Base-by-base conservation (phyloP, 2,888 invertebrate genomes). In the Eudasyphora cyanicolor region DNA sequence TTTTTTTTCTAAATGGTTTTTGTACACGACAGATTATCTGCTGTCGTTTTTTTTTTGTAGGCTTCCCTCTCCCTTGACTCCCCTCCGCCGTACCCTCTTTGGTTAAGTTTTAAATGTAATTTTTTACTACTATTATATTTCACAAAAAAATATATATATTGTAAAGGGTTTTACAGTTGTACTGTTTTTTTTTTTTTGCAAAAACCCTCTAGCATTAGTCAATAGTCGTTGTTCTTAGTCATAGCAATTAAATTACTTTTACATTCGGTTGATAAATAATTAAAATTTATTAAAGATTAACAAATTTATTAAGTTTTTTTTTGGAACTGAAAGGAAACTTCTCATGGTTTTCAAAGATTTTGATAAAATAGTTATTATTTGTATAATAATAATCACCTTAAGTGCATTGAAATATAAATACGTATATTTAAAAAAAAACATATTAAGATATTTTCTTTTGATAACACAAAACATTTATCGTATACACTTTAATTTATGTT, bases 351-450 rank as follows among this genome's bases (percentile, higher is more conserved):
- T 45, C n/a, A 32, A 57, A 57, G 14, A 60, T 60, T 60, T 60
- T 60, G n/a, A 60, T 29, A 60, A 19, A 19, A 2, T 32, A 60
- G n/a, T 14, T 60, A 14, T 8, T 60, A 27, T 27, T 60, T 60
- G n/a, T 60, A n/a, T 60, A 60, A 60, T 60, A 38, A 21, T 64
- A 51, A 79, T 70, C 70, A 78, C 77, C 81, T 45, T 64, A 84
- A 84, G 81, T 81, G 81, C 77, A 71, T 84, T 81, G 51, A 67
- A 75, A 71, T 71, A 79, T 42, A 64, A 27, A 45, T 35, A 45
- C 60, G 78, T 57, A 62, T 69, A 49, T 35, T 27, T 57, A 60
- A 69, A 70, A 64, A 62, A 45, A 62, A 32, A 45, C 5, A 45
- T 45, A 45, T 4, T 45, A 45, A 45, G n/a, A 60, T 74, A 29